Evolutionary conservation across 2,113 vertebrate species (phyloP).

Genomic region (Eretmodus cyanostictus): DNA sequence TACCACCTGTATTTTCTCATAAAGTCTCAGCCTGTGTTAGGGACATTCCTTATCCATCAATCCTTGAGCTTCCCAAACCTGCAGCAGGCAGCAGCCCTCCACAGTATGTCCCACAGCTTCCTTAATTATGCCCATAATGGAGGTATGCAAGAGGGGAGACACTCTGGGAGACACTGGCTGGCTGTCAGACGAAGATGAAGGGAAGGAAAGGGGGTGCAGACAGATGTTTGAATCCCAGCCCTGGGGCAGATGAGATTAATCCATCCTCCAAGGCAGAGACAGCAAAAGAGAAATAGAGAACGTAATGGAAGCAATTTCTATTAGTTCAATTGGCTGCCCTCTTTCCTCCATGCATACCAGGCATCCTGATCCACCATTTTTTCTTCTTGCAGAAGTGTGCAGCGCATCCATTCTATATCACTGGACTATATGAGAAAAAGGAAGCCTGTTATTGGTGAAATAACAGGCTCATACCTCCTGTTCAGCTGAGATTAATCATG

Average conservation of each 20-base stretch:
- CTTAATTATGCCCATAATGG: conserved; percentile 42
- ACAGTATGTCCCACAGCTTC: neutral
- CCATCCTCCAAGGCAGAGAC: conserved; percentile 36
- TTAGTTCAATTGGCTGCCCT: neutral
- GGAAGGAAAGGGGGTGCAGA: neutral
- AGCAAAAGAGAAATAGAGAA: neutral
- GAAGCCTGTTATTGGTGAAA: neutral
- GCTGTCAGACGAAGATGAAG: conserved; percentile 51
- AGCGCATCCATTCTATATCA: neutral
- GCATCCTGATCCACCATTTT: neutral
- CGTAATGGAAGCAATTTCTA: neutral
- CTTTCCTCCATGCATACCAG: neutral
- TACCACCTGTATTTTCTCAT: neutral
- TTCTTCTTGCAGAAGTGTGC: neutral
- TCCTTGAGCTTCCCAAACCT: neutral
- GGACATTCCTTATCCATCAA: neutral
- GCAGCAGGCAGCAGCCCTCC: neutral
- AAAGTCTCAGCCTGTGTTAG: neutral
- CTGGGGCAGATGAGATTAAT: conserved; percentile 57
- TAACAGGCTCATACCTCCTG: neutral
- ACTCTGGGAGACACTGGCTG: conserved; percentile 41
- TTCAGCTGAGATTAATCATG: neutral
- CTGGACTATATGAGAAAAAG: neutral
- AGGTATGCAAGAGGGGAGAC: conserved; percentile 27
- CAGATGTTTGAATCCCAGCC: conserved; percentile 70